Conservation (phyloP, 2,113 vertebrate genomes). For the Notiomystis cincta region DNA sequence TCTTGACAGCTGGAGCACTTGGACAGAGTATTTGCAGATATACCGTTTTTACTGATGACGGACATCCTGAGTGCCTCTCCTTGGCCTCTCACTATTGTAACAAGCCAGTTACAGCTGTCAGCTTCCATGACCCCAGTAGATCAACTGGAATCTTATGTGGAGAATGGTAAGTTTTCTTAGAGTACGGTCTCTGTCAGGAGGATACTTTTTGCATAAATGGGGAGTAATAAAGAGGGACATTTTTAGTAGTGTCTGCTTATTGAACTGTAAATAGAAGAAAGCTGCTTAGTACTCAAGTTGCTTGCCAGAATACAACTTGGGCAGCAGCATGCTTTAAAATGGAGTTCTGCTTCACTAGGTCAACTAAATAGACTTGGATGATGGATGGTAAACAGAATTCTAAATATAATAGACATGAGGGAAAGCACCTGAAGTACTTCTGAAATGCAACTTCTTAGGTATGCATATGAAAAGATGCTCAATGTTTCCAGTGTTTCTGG, state of each 20-base stretch:
- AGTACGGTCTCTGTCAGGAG: neutral
- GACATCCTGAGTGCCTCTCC: constrained; percentile 90
- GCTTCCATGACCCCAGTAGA: constrained; percentile 80
- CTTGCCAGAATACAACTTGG: neutral
- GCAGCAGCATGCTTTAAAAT: neutral
- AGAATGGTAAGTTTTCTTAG: constrained; percentile 74
- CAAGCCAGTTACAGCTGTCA: constrained; percentile 84
- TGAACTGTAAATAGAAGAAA: neutral
- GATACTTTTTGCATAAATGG: neutral
- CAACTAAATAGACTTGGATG: neutral
- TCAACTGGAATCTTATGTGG: constrained; percentile 83
- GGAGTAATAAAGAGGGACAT: neutral
- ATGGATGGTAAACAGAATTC: neutral
- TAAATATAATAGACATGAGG: neutral
- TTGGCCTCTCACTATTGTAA: constrained; percentile 86
- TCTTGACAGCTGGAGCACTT: constrained; percentile 85
- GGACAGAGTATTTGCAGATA: constrained; percentile 86
- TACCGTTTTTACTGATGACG: constrained; percentile 91
- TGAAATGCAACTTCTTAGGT: neutral
- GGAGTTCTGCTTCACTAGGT: neutral
- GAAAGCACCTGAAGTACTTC: neutral
- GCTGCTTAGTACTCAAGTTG: neutral
- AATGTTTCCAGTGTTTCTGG: neutral
- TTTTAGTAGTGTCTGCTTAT: neutral
- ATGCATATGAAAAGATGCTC: neutral